phyloP scores from a whole-genome alignment of 2,888 invertebrate species.

The Diploptera punctata region DNA sequence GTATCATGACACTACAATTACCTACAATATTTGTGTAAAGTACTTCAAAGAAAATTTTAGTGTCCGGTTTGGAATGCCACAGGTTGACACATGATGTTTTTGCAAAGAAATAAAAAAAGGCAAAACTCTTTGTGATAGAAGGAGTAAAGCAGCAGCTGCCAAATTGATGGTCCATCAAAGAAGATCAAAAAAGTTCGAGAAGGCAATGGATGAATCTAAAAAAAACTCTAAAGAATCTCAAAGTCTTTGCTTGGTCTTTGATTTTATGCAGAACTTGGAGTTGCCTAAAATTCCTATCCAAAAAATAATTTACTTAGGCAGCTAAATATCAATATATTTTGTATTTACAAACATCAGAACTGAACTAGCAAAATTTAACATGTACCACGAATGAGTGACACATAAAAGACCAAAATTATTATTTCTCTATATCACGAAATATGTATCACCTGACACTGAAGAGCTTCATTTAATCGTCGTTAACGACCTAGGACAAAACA shows the following conservation, averaged over 20 bases:
- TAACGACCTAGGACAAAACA: background rate
- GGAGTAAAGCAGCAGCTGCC: background rate
- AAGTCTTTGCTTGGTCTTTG: background rate
- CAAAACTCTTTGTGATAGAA: background rate
- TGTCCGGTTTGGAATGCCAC: too few relatives aligned
- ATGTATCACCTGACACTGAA: background rate
- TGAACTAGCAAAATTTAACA: too few relatives aligned
- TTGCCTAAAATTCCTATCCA: background rate
- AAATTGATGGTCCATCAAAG: background rate
- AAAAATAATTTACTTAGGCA: background rate
- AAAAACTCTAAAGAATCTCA: background rate
- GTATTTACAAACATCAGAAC: background rate
- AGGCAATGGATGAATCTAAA: background rate
- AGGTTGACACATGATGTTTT: background rate
- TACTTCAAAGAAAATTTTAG: background rate
- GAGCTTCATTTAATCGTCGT: background rate
- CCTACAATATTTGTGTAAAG: background rate
- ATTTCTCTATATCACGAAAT: conserved; percentile 2
- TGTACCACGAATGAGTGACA: background rate
- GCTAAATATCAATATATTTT: too few relatives aligned
- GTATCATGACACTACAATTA: background rate
- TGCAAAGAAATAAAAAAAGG: background rate
- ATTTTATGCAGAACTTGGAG: too few relatives aligned
- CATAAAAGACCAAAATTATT: background rate
- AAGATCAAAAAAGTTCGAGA: background rate